Conservation (phyloP, 1,140 invertebrate genomes). For the Caerostris extrusa region DNA sequence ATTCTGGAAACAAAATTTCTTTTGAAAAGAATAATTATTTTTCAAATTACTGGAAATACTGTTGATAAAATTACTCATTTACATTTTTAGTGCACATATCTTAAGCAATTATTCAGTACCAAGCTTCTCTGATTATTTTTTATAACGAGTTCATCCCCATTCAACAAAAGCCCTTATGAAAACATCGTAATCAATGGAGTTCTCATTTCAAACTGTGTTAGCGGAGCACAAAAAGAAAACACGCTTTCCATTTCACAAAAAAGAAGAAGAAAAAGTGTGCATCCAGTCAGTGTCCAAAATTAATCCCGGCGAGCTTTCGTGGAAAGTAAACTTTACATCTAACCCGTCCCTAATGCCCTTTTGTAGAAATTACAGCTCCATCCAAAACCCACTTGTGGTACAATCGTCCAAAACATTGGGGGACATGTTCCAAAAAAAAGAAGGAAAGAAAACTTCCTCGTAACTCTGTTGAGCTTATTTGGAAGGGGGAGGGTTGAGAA, state of each 20-base stretch:
- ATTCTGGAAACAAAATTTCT: too few relatives aligned
- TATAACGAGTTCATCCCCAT: too few relatives aligned
- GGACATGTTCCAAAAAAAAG: slow-evolving; percentile 34
- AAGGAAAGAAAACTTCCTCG: background rate
- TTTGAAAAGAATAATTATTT: too few relatives aligned
- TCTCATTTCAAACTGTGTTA: too few relatives aligned
- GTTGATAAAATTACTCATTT: too few relatives aligned
- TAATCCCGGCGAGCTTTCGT: slow-evolving; percentile 8
- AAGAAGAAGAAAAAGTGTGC: background rate
- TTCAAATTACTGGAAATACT: too few relatives aligned
- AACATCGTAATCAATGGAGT: too few relatives aligned
- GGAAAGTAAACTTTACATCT: slow-evolving; percentile 49
- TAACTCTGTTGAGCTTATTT: slow-evolving; percentile 50
- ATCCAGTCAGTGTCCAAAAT: background rate
- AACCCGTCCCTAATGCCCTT: slow-evolving; percentile 8
- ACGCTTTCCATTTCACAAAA: background rate
- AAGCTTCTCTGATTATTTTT: too few relatives aligned
- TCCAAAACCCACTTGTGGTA: background rate
- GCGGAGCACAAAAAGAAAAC: background rate
- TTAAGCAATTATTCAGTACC: too few relatives aligned
- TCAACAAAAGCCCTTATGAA: too few relatives aligned
- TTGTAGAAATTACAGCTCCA: slow-evolving; percentile 9
- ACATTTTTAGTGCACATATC: too few relatives aligned
- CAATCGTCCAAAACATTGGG: slow-evolving; percentile 16
- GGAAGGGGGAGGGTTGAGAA: background rate